These are phyloP conservation scores for Eledone cirrhosa DNA, from an alignment of 2,888 invertebrate genomes.

Conservation along the genomic window DNA sequence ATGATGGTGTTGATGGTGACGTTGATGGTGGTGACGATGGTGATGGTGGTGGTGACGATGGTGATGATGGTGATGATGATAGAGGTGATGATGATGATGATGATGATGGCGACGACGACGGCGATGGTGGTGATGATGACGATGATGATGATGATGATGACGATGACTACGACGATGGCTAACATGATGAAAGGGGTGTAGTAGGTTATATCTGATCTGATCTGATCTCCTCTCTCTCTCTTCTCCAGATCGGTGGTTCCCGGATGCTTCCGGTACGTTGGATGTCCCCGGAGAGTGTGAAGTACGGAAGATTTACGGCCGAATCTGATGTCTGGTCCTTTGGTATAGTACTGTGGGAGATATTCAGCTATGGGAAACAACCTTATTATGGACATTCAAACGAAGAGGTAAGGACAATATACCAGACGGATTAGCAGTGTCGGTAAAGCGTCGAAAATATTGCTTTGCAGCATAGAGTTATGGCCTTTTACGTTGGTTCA, in stretches of 20 bases:
- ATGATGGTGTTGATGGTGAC: too few species aligned
- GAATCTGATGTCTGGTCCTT: conserved; percentile 69
- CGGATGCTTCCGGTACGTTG: conserved; percentile 67
- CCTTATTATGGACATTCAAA: conserved; percentile 68
- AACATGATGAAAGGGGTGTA: too few species aligned
- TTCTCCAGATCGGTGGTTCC: conserved; percentile 59
- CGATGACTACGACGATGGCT: too few species aligned
- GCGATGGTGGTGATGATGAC: conserved; percentile 1
- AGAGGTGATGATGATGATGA: too few species aligned
- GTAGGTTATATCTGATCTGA: too few species aligned
- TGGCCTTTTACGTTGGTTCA: conserved; percentile 69
- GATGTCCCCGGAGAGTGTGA: conserved; percentile 69
- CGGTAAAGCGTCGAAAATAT: too few species aligned
- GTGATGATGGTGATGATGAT: too few species aligned
- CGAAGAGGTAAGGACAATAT: conserved; percentile 65
- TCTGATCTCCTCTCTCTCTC: background rate
- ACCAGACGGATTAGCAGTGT: too few species aligned
- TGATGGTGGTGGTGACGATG: too few species aligned
- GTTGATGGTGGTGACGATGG: too few species aligned
- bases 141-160: too few species aligned
- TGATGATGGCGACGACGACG: background rate
- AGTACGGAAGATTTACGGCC: conserved; percentile 67
- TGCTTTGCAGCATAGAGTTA: too few species aligned
- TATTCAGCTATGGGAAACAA: conserved; percentile 67
- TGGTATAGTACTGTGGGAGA: conserved; percentile 68